A percentile compares a stretch with the other conserved stretches of the same genome.
These are phyloP conservation scores for Drosophila cardini DNA, from an alignment of 1,140 invertebrate species.

Conservation along the genomic window DNA sequence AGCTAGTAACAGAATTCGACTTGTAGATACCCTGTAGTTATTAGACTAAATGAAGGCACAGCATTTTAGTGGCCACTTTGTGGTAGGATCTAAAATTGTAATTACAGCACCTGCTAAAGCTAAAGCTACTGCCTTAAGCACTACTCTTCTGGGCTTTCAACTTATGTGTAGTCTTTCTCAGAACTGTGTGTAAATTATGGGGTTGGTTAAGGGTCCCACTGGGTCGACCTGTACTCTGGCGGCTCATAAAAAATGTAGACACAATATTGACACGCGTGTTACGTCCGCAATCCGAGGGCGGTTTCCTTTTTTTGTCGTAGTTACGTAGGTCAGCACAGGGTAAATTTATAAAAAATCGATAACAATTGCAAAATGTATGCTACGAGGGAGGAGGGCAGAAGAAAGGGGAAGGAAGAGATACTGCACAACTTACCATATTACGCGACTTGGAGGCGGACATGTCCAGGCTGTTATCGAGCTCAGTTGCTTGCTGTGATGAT, in stretches of 20 bases:
- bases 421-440: constrained; percentile 69
- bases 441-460: constrained; percentile 66
- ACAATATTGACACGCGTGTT: constrained; percentile 24
- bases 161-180: neutral
- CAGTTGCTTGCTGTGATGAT: constrained; percentile 10
- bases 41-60: neutral
- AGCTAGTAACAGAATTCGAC: neutral
- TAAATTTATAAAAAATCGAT: constrained; percentile 69
- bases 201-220: constrained; percentile 14
- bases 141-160: neutral
- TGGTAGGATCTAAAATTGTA: neutral
- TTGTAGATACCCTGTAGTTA: neutral
- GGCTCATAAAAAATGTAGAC: constrained; percentile 26
- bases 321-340: constrained; percentile 69
- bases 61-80: neutral
- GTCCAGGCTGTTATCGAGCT: constrained; percentile 15
- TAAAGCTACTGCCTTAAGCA: too few relatives aligned
- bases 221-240: neutral
- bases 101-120: too few relatives aligned
- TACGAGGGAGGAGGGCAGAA: neutral
- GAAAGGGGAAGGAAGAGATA: too few relatives aligned
- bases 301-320: constrained; percentile 20
- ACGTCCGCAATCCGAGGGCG: constrained; percentile 23
- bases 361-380: constrained; percentile 38
- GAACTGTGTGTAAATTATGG: neutral